phyloP scores from a whole-genome alignment of 2,113 vertebrate species.

The Chionomys nivalis region DNA sequence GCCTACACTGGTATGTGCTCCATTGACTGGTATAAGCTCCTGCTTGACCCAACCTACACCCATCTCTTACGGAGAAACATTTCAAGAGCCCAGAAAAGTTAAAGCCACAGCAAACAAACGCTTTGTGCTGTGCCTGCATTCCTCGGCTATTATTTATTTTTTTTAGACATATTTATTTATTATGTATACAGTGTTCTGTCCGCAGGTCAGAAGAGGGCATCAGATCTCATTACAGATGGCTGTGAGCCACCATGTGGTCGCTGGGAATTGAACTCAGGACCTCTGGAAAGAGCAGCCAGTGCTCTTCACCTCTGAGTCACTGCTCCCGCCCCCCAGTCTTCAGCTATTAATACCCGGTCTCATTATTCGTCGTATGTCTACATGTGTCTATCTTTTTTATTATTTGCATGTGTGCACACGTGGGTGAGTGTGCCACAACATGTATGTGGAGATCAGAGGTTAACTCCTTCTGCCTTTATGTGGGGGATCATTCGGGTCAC shows the following conservation, averaged over 20 bases:
- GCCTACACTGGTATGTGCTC: background rate
- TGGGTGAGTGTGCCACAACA: too few species aligned
- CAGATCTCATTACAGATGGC: too few species aligned
- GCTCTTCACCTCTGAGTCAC: too few species aligned
- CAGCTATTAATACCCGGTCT: background rate
- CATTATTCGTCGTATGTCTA: background rate
- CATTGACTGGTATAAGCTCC: too few species aligned
- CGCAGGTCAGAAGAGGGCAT: too few species aligned
- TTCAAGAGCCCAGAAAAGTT: background rate
- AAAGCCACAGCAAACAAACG: background rate
- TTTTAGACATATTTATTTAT: too few species aligned
- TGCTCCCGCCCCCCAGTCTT: rapidly evolving
- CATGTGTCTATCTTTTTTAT: background rate
- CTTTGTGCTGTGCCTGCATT: background rate
- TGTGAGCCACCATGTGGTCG: too few species aligned
- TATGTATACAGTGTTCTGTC: too few species aligned
- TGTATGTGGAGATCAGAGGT: background rate
- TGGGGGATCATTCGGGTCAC: background rate
- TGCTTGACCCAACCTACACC: background rate
- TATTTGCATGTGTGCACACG: background rate
- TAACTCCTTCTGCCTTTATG: background rate
- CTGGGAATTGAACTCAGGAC: too few species aligned
- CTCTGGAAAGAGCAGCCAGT: too few species aligned
- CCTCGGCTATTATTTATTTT: too few species aligned
- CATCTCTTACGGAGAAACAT: background rate